Evolutionary conservation across 2,113 vertebrate species (phyloP).

Genomic region (Microtus richardsoni): DNA sequence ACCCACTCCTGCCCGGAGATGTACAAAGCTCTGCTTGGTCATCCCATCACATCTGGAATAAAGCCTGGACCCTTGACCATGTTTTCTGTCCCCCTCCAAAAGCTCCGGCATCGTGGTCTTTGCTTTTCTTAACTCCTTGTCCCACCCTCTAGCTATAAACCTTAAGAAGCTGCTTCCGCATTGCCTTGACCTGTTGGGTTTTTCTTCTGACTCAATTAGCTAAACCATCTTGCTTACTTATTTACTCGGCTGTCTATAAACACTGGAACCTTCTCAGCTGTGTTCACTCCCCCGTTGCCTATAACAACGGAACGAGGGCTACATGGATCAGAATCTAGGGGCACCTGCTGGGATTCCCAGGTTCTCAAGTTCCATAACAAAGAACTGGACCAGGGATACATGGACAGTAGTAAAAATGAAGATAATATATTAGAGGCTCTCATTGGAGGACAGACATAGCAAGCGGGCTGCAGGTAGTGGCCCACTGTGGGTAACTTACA

Average conservation of each 20-base stretch:
- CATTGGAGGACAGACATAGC: background rate
- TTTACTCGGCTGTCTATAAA: background rate
- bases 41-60: background rate
- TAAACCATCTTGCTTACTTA: background rate
- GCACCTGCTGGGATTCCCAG: background rate
- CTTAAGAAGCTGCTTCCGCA: background rate
- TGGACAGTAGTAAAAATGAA: background rate
- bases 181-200: background rate
- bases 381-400: background rate
- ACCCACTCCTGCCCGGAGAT: no score
- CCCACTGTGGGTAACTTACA: background rate
- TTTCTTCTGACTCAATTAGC: background rate
- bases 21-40: background rate
- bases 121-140: background rate
- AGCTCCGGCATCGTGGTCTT: background rate
- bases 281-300: background rate
- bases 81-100: no score
- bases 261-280: background rate
- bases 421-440: background rate
- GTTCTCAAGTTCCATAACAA: background rate
- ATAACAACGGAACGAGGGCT: no score
- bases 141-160: background rate
- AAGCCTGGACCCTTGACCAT: background rate
- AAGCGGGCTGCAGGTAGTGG: background rate
- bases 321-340: background rate